These are phyloP conservation scores for Selenia dentaria DNA, from an alignment of 2,888 invertebrate species.

Conservation along the genomic window DNA sequence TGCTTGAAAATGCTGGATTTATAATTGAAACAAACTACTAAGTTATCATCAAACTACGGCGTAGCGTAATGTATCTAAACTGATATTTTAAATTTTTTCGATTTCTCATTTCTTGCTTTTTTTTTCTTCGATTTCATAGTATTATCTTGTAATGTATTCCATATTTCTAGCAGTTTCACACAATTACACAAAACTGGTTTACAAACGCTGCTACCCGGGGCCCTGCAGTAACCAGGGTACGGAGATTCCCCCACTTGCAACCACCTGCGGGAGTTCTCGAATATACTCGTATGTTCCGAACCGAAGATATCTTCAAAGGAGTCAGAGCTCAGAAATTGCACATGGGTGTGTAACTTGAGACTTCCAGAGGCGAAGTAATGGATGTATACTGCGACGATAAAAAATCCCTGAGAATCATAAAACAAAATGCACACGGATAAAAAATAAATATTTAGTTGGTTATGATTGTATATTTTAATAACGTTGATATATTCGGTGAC, in stretches of 20 bases:
- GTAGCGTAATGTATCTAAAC: too few relatives aligned
- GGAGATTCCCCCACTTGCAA: conserved; percentile 59
- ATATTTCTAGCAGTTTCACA: conserved; percentile 48
- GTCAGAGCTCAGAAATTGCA: conserved; percentile 38
- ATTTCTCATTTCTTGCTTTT: too few relatives aligned
- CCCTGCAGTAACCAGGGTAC: conserved; percentile 71
- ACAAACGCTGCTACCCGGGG: conserved; percentile 58
- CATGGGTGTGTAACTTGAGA: conserved; percentile 44
- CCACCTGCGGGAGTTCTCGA: conserved; percentile 53
- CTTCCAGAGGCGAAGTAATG: conserved; percentile 61
- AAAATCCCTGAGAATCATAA: conserved; percentile 53
- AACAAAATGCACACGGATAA: neutral
- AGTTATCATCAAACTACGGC: too few relatives aligned
- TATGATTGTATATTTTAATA: neutral
- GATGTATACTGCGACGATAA: conserved; percentile 52
- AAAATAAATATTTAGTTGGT: neutral
- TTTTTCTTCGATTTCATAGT: too few relatives aligned
- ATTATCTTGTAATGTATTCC: conserved; percentile 41
- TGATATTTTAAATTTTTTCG: too few relatives aligned
- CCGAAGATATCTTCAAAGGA: conserved; percentile 30
- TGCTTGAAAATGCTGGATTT: too few relatives aligned
- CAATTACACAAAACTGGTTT: conserved; percentile 65
- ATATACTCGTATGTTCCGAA: neutral
- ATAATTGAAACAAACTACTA: too few relatives aligned
- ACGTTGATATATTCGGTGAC: too few relatives aligned